A percentile compares a stretch with the other conserved stretches of the same genome.
These are phyloP conservation scores for Pteropus alecto DNA, from an alignment of 2,113 vertebrate species.

Conservation along the genomic window DNA sequence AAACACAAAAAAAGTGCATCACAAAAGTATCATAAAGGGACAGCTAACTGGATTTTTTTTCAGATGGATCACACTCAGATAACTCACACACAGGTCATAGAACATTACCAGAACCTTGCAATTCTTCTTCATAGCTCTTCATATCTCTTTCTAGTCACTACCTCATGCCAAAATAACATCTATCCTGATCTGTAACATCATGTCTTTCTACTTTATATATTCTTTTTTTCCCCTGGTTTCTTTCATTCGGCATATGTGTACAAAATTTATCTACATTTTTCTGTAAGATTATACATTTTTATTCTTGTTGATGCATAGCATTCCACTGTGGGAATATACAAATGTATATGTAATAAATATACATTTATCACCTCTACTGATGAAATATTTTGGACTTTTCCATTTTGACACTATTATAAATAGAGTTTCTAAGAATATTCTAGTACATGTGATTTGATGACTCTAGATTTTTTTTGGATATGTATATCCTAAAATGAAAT, in stretches of 20 bases:
- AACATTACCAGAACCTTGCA: not conserved
- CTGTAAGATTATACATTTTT: not conserved
- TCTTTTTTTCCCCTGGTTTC: not conserved
- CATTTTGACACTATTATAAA: not conserved
- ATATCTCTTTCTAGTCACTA: not conserved
- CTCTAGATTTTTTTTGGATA: not conserved
- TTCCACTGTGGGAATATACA: not conserved
- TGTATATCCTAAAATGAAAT: not conserved
- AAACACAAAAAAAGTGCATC: not conserved
- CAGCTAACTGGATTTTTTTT: not conserved
- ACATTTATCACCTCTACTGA: not conserved
- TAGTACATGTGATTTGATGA: not conserved
- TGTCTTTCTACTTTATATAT: not conserved
- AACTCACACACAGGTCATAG: not conserved
- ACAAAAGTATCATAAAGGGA: not conserved
- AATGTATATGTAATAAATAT: no score
- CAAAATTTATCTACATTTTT: not conserved
- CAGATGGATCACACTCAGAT: not conserved
- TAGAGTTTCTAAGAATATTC: not conserved
- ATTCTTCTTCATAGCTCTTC: not conserved
- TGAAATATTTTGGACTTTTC: not conserved
- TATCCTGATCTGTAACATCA: not conserved
- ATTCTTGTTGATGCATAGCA: not conserved
- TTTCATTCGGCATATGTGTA: not conserved
- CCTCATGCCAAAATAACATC: not conserved